Conservation (phyloP, 2,113 vertebrate genomes). For the Anseranas semipalmata region DNA sequence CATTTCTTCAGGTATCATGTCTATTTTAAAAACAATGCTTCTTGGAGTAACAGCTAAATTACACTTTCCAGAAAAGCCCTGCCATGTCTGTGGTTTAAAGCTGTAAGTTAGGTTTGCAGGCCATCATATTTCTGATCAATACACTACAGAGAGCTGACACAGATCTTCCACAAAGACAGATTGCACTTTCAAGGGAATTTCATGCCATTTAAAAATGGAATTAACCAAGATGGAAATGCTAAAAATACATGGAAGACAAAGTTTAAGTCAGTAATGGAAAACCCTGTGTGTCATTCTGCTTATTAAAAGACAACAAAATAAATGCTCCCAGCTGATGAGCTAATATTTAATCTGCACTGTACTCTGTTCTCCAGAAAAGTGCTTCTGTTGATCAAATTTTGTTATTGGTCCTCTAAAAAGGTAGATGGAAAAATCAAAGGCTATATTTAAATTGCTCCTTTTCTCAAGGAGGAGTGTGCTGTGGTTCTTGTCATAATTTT, state of each 20-base stretch:
- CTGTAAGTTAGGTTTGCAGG: background rate
- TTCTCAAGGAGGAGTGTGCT: background rate
- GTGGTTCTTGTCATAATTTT: background rate
- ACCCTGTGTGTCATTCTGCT: background rate
- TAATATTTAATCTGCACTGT: slow-evolving; percentile 45
- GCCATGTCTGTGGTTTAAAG: background rate
- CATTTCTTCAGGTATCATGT: background rate
- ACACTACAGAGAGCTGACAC: background rate
- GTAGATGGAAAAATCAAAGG: background rate
- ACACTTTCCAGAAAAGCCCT: background rate
- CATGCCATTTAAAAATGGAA: slow-evolving; percentile 45
- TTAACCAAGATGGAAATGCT: slow-evolving; percentile 42
- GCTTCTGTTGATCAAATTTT: background rate
- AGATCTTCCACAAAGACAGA: background rate
- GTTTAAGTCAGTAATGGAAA: slow-evolving; percentile 6
- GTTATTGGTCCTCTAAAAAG: background rate
- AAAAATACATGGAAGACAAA: slow-evolving; percentile 62
- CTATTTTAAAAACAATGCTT: background rate
- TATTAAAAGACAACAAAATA: slow-evolving; percentile 63
- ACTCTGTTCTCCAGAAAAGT: background rate
- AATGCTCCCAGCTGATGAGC: background rate
- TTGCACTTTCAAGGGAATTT: background rate
- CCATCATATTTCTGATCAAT: background rate
- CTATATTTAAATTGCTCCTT: background rate
- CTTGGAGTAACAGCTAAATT: background rate